Evolutionary conservation across 2,797 vertebrate genomes (phyloP), one percentile per base, ranked within the genome.

Genomic region (Aselliscus stoliczkanus): DNA sequence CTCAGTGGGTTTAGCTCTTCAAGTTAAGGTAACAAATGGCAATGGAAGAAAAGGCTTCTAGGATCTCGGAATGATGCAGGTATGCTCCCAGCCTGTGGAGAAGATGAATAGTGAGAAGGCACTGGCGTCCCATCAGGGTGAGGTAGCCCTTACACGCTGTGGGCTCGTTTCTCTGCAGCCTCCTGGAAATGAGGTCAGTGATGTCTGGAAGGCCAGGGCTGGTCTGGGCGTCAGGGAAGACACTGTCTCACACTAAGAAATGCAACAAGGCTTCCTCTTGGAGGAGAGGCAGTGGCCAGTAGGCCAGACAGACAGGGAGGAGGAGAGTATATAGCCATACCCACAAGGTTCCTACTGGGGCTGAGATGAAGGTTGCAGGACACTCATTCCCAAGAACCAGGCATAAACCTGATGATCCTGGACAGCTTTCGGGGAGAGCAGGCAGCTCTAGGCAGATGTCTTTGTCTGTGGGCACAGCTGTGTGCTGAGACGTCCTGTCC

Each of bases 381-480:
- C 17, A 58, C 52, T 58, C 62, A 42, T 21, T 88, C 13, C 58
- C 65, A 31, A 34, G 92, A 81, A 93, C 23, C 2, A 65, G 47
- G 90, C 12, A 2, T 42, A 93, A 90, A 86, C 90, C 72, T 92
- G 73, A 92, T 75, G n/a, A 70, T 31, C 93, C 90, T 37, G 47
- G 76, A 94, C 73, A 95, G 88, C 76, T 96, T 97, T 92, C 2
- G 4, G 92, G 58, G 18, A 1, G 8, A 83, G 88, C 73, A 80
- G 81, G 65, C 47, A 2, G 82, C 92, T 94, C 31, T 27, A 67
- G 77, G 88, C 81, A 95, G 69, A 97, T 94, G 87, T 88, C 42
- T 96, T 90, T 92, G 92, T 96, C 93, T 95, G 44, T 31, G 44
- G 31, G 54, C 62, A 94, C 87, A 98, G 96, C 97, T 97, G 94